Conservation (phyloP, 2,113 vertebrate species). For the Phycodurus eques region DNA sequence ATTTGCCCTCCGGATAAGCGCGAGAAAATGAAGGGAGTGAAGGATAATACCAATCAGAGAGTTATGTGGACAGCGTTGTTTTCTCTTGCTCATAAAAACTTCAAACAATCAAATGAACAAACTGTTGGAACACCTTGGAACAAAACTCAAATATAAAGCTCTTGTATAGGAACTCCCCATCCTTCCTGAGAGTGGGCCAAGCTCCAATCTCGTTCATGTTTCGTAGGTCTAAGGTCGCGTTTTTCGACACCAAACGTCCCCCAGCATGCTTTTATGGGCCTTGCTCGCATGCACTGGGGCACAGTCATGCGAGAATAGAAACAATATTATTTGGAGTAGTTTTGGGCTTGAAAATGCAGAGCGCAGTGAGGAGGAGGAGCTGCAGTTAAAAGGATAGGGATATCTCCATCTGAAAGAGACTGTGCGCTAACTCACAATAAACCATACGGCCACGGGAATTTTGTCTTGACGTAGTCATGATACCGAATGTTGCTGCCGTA, state of each 20-base stretch:
- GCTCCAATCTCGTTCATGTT: too few relatives aligned
- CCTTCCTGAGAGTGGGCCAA: too few relatives aligned
- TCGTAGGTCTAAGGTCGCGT: too few relatives aligned
- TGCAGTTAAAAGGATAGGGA: background rate
- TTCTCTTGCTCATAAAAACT: background rate
- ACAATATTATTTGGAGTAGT: background rate
- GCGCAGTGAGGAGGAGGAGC: background rate
- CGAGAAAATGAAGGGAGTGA: background rate
- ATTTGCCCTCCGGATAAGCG: background rate
- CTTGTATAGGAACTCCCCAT: background rate
- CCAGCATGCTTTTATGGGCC: too few relatives aligned
- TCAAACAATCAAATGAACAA: background rate
- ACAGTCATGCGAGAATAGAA: too few relatives aligned
- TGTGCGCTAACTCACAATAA: background rate
- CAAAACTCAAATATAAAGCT: background rate
- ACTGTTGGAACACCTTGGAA: background rate
- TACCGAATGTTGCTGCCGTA: background rate
- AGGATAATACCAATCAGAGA: background rate
- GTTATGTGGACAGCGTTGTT: background rate
- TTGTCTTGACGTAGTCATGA: background rate
- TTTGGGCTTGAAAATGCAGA: background rate
- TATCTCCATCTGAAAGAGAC: background rate
- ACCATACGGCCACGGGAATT: too few relatives aligned
- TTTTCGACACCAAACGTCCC: too few relatives aligned
- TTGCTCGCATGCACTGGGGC: too few relatives aligned